phyloP scores from a whole-genome alignment of 2,113 vertebrate species.

The Nymphicus hollandicus region DNA sequence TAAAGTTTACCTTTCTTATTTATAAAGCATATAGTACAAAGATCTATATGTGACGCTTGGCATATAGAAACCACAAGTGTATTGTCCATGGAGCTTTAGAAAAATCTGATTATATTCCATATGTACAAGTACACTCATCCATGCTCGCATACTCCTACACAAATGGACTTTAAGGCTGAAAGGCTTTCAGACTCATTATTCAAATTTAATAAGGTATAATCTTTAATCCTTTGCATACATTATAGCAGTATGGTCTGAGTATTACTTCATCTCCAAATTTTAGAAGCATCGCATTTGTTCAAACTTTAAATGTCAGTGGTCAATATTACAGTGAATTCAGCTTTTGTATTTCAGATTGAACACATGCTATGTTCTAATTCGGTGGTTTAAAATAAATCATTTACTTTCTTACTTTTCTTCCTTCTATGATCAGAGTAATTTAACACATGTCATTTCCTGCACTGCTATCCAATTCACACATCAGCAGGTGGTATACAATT shows the following conservation, averaged over 20 bases:
- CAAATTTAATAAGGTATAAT: background rate
- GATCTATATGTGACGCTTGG: background rate
- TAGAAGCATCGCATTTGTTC: background rate
- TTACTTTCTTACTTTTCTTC: constrained; percentile 49
- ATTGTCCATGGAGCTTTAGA: background rate
- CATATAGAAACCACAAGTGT: background rate
- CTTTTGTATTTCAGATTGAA: constrained; percentile 46
- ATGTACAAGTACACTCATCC: background rate
- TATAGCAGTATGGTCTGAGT: background rate
- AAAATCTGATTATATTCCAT: background rate
- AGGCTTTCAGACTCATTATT: background rate
- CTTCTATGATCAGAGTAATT: constrained; percentile 48
- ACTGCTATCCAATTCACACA: constrained; percentile 65
- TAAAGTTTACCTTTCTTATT: background rate
- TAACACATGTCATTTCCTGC: constrained; percentile 49
- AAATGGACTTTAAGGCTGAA: background rate
- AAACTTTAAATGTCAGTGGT: constrained; percentile 12
- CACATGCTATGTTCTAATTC: constrained; percentile 51
- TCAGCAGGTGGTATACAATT: constrained; percentile 56
- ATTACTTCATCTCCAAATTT: background rate
- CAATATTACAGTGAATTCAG: constrained; percentile 7
- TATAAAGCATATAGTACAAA: background rate
- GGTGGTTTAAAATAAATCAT: constrained; percentile 54
- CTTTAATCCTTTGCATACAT: background rate
- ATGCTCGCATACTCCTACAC: background rate